These are phyloP conservation scores for Anomalospiza imberbis DNA, from an alignment of 2,797 vertebrate species.

Conservation along the genomic window DNA sequence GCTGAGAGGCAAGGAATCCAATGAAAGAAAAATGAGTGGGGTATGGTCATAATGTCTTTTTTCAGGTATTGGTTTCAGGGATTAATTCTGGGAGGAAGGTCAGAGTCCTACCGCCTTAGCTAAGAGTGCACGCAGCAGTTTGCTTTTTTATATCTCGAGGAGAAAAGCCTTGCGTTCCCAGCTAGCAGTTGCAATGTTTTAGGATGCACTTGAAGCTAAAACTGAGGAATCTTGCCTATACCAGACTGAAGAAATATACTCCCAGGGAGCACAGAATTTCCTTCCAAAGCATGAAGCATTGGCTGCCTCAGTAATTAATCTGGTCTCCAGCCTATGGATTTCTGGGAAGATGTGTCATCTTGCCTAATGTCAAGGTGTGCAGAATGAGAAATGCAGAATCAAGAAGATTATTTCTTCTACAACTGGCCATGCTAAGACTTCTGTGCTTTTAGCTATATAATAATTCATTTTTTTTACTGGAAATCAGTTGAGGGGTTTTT, in stretches of 20 bases:
- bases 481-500: not conserved
- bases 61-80: not conserved
- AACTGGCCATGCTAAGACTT: not conserved
- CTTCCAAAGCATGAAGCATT: not conserved
- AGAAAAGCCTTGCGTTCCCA: not conserved
- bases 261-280: not conserved
- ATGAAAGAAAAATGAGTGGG: not conserved
- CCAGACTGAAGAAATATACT: not conserved
- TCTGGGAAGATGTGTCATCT: not conserved
- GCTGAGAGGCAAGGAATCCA: not conserved
- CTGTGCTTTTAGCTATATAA: not conserved
- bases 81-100: not conserved
- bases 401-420: not conserved
- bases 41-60: not conserved
- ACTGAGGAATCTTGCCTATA: not conserved
- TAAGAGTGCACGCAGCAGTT: not conserved
- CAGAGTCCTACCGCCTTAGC: not conserved
- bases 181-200: not conserved
- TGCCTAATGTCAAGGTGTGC: not conserved
- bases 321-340: accelerated
- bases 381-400: not conserved
- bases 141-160: not conserved
- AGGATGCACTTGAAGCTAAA: not conserved
- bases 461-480: not conserved
- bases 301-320: not conserved